A percentile compares a stretch with the other conserved stretches of the same genome.
These are phyloP conservation scores for Ruditapes philippinarum DNA, from an alignment of 1,140 invertebrate genomes.

Conservation along the genomic window DNA sequence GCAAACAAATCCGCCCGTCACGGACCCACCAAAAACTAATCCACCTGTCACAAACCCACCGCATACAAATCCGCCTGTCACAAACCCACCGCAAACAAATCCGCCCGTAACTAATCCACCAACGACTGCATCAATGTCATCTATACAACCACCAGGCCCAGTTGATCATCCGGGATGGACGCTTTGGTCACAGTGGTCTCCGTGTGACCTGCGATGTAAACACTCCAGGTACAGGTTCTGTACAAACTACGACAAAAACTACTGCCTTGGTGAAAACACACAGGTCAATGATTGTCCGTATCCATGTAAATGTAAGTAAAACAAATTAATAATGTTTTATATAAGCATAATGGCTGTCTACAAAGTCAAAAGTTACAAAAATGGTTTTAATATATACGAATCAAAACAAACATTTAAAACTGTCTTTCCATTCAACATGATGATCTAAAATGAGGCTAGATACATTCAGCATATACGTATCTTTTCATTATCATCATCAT, in stretches of 20 bases:
- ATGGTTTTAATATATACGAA: too few relatives aligned
- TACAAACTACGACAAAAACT: slow-evolving; percentile 53
- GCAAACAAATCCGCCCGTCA: neutral
- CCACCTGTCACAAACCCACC: neutral
- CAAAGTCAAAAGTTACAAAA: too few relatives aligned
- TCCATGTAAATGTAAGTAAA: slow-evolving; percentile 68
- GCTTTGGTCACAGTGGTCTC: slow-evolving; percentile 71
- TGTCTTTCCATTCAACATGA: too few relatives aligned
- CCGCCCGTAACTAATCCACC: neutral
- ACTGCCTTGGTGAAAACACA: slow-evolving; percentile 63
- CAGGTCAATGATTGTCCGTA: slow-evolving; percentile 47
- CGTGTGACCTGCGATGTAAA: slow-evolving; percentile 71
- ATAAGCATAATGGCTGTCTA: too few relatives aligned
- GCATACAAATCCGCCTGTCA: neutral
- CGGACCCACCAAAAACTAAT: neutral
- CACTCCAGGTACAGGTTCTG: slow-evolving; percentile 71
- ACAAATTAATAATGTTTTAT: too few relatives aligned
- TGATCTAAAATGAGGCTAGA: too few relatives aligned
- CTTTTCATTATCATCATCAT: too few relatives aligned
- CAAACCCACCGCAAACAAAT: slow-evolving; percentile 11
- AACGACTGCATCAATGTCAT: slow-evolving; percentile 3
- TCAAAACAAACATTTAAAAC: too few relatives aligned
- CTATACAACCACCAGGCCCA: neutral
- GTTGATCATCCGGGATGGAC: slow-evolving; percentile 67
- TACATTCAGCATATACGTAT: too few relatives aligned